Base-by-base conservation (phyloP, 2,113 vertebrate genomes). In the Ailurus styani region DNA sequence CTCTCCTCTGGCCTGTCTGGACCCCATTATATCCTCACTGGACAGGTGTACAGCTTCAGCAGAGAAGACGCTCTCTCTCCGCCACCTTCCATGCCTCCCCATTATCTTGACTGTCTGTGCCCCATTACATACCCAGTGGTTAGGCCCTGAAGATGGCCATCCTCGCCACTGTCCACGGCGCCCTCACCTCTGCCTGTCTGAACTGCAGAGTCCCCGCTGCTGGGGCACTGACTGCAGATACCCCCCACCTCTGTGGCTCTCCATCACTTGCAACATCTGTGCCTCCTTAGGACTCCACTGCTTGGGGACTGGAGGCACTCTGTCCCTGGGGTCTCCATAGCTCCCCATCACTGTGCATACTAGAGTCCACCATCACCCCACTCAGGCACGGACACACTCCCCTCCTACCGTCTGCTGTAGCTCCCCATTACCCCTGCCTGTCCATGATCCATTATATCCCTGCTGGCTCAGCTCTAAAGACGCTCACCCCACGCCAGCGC, bases 401-500 rank as follows among this genome's bases (percentile, higher is more conserved):
- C 31, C 40, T 13, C 54, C 60, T 34, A 37, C 13, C 20, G 14
- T 45, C 40, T 0, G 6, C 84, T 37, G 13, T 7, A 25, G 78
- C 87, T 62, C 47, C 40, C 79, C 18, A 9, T 7, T 54, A 11
- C 15, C 17, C 31, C 18, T 10, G 34, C 42, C 95, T 7, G 5
- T 13, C 50, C 20, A 1, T 0, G 27, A n/a, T 14, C 83, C 42
- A 34, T 25, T 1, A 23, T 0, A 31, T 5, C 47, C 77, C 47
- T 29, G 4, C 3, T 7, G 50, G 52, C n/a, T 27, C 6, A 2
- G 40, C 66, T 29, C 4, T 55, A 34, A 60, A 52, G 55, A 47
- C 23, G 12, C 31, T 21, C 31, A 64, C 45, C 40, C 55, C 88
- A 21, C 2, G 21, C 34, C 40, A 18, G 5, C 0, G 12, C 9